A percentile compares a stretch with the other conserved stretches of the same genome.
Conservation (phyloP, 2,113 vertebrate genomes). For the Pomatorhinus ruficollis region DNA sequence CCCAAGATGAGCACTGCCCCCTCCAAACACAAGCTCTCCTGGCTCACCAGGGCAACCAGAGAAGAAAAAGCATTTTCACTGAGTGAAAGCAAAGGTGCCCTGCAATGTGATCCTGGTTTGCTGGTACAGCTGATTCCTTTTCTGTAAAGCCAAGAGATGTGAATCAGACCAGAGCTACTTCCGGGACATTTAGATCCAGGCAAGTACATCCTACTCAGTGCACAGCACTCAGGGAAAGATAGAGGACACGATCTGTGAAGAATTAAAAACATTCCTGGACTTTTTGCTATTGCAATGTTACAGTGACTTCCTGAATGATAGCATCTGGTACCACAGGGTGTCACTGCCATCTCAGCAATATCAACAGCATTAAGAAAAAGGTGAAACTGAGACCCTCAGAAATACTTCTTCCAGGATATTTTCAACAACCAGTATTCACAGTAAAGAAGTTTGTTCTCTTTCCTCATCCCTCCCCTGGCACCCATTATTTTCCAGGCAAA, state of each 20-base stretch:
- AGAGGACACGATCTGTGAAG: neutral
- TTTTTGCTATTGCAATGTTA: neutral
- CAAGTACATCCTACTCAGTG: neutral
- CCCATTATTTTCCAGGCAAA: neutral
- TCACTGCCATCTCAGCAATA: neutral
- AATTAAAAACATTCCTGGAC: neutral
- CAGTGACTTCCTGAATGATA: neutral
- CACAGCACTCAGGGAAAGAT: neutral
- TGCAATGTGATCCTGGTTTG: neutral
- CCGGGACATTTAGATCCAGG: neutral
- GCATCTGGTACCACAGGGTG: constrained; percentile 6
- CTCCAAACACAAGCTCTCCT: neutral
- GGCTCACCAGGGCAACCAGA: neutral
- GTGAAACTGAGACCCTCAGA: neutral
- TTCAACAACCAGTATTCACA: neutral
- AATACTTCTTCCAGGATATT: neutral
- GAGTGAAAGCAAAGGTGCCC: neutral
- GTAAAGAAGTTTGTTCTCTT: neutral
- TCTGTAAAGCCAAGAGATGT: neutral
- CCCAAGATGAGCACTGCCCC: neutral
- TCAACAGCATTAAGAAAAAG: neutral
- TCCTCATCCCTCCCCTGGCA: neutral
- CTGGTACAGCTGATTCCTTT: neutral
- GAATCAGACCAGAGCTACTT: neutral
- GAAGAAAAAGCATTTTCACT: neutral